Evolutionary conservation across 2,888 invertebrate genomes (phyloP).

Genomic region (Folsomia manolachei): DNA sequence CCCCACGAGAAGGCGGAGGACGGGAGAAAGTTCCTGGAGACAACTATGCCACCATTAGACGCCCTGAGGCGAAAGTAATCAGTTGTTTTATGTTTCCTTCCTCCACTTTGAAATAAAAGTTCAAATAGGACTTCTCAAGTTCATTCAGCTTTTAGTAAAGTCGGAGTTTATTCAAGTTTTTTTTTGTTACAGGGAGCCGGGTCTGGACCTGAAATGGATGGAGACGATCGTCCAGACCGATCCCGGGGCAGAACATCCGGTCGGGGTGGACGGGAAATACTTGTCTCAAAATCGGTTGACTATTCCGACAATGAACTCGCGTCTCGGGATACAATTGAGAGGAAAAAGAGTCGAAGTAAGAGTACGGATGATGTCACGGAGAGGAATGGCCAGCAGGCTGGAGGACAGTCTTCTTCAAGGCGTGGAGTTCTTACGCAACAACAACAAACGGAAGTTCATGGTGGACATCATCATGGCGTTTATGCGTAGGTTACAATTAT

Average conservation of each 20-base stretch:
- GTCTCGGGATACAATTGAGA: conserved; percentile 46
- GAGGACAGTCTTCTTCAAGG: conserved; percentile 34
- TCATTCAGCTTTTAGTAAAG: too few species aligned
- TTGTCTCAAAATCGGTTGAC: conserved; percentile 58
- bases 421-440: conserved; percentile 33
- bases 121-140: too few species aligned
- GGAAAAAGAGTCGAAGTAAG: conserved; percentile 62
- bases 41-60: conserved; percentile 41
- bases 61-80: conserved; percentile 47
- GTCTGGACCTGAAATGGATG: conserved; percentile 32
- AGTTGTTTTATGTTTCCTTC: too few species aligned
- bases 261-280: conserved; percentile 49
- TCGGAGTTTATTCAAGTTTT: too few species aligned
- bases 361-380: conserved; percentile 80
- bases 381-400: conserved; percentile 55
- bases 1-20: conserved; percentile 35
- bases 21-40: conserved; percentile 37
- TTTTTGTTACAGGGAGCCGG: conserved; percentile 44
- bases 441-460: conserved; percentile 7
- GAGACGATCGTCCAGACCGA: conserved; percentile 32
- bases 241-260: conserved; percentile 37
- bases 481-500: conserved; percentile 13
- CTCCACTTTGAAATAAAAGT: not conserved
- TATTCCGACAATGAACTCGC: conserved; percentile 58
- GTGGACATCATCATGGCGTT: not conserved